These are phyloP conservation scores for Willisornis vidua DNA, from an alignment of 2,113 vertebrate species.

Conservation along the genomic window DNA sequence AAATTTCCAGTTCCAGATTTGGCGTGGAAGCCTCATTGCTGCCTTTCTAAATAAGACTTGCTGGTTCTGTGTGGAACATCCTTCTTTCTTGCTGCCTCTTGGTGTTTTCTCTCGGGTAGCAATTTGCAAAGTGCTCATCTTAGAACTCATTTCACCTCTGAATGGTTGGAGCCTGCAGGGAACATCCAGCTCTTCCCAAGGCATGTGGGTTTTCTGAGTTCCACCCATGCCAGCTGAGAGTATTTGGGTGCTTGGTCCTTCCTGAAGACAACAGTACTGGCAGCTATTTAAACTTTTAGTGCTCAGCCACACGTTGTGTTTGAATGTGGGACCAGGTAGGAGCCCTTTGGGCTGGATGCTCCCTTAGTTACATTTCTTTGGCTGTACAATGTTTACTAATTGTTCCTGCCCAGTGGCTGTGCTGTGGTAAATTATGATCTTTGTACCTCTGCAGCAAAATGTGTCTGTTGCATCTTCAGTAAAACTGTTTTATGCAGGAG, in stretches of 20 bases:
- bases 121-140: not conserved
- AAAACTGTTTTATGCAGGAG: not conserved
- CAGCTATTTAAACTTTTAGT: not conserved
- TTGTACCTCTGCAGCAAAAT: not conserved
- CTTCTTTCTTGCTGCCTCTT: not conserved
- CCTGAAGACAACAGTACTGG: not conserved
- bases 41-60: not conserved
- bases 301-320: not conserved
- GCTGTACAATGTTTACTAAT: not conserved
- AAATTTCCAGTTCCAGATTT: not conserved
- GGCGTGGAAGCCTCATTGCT: not conserved
- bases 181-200: not conserved
- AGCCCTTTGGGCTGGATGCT: not conserved
- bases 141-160: not conserved
- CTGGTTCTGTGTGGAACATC: not conserved
- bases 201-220: not conserved
- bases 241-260: not conserved
- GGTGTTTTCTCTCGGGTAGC: not conserved
- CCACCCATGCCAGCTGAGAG: not conserved
- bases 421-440: not conserved
- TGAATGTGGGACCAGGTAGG: not conserved
- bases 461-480: fast-evolving
- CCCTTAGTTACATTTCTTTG: not conserved
- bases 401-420: not conserved
- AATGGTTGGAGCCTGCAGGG: not conserved